Evolutionary conservation across 2,113 vertebrate genomes (phyloP).

Genomic region (Neofelis nebulosa): DNA sequence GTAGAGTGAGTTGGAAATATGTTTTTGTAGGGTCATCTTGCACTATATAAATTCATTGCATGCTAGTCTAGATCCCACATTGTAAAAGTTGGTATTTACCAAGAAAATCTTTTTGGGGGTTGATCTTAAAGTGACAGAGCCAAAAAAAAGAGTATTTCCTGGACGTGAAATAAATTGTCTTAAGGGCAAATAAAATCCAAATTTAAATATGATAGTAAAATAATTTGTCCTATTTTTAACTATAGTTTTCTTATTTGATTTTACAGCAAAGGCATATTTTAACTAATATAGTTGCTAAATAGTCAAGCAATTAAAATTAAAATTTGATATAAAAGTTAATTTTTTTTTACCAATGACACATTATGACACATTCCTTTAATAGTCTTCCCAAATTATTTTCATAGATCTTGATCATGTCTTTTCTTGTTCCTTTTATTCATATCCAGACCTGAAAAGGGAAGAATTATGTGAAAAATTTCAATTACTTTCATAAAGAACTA

Average conservation of each 20-base stretch:
- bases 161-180: neutral
- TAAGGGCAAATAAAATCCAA: neutral
- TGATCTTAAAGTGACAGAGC: neutral
- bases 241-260: neutral
- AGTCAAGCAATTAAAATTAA: neutral
- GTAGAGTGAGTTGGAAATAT: neutral
- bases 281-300: neutral
- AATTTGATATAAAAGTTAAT: neutral
- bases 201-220: neutral
- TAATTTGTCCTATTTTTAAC: neutral
- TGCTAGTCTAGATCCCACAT: neutral
- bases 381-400: neutral
- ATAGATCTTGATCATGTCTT: neutral
- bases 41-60: neutral
- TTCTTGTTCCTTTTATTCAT: neutral
- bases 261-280: neutral
- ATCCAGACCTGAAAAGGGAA: neutral
- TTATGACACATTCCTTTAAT: neutral
- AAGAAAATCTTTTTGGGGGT: neutral
- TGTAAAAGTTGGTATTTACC: neutral
- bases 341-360: neutral
- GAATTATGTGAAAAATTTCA: neutral
- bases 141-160: neutral
- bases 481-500: neutral
- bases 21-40: neutral